Evolutionary conservation across 2,113 vertebrate genomes (phyloP).

Genomic region (Pollachius pollachius): DNA sequence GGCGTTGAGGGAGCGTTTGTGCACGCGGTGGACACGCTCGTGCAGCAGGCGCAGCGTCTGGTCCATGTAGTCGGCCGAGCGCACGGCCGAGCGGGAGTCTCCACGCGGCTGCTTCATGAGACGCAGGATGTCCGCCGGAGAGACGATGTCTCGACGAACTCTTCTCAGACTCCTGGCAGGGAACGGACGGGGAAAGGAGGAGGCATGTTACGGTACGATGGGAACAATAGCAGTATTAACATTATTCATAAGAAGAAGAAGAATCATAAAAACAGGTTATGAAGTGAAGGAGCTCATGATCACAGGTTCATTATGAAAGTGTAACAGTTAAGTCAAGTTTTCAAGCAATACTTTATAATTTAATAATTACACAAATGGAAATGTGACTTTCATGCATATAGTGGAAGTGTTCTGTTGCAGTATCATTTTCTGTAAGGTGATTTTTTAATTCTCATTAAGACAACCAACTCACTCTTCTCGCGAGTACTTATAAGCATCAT

Average conservation of each 20-base stretch:
- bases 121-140: slow-evolving; percentile 76
- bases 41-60: slow-evolving; percentile 80
- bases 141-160: slow-evolving; percentile 62
- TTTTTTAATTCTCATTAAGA: no score
- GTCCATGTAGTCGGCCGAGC: slow-evolving; percentile 82
- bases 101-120: slow-evolving; percentile 83
- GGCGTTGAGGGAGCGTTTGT: slow-evolving; percentile 78
- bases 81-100: slow-evolving; percentile 63
- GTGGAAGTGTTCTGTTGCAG: no score
- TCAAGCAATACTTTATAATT: background rate
- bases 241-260: background rate
- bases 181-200: no score
- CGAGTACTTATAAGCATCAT: background rate
- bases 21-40: slow-evolving; percentile 57
- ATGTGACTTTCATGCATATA: no score
- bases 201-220: background rate
- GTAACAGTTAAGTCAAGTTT: no score
- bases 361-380: no score
- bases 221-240: background rate
- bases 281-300: background rate
- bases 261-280: background rate
- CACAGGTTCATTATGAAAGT: background rate
- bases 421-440: no score
- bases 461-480: background rate
- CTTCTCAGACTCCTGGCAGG: slow-evolving; percentile 76